A percentile compares a stretch with the other conserved stretches of the same genome.
Evolutionary conservation across 2,113 vertebrate genomes (phyloP).

Genomic region (Calyptommatus sinebrachiatus): DNA sequence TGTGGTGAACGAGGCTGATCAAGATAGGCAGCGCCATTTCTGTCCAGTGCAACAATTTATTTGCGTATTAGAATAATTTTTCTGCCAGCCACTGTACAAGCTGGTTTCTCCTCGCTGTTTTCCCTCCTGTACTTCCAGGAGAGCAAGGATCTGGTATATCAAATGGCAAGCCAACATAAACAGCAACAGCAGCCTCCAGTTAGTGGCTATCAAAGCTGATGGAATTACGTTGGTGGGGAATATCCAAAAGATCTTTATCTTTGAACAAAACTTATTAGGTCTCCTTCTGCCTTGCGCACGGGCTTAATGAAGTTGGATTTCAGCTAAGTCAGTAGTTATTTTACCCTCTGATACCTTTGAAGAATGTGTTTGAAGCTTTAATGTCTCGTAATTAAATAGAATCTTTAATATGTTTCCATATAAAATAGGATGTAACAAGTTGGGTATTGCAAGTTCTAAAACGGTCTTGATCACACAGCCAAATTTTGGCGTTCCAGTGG

Average conservation of each 20-base stretch:
- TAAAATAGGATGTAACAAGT: conserved; percentile 46
- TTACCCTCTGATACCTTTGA: conserved; percentile 54
- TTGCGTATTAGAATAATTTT: neutral
- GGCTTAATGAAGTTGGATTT: conserved; percentile 69
- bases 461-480: conserved; percentile 38
- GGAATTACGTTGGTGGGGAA: conserved; percentile 56
- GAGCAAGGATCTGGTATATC: conserved; percentile 23
- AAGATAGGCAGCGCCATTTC: neutral
- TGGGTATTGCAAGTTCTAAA: conserved; percentile 51
- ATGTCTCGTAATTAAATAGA: conserved; percentile 62
- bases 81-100: neutral
- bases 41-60: neutral
- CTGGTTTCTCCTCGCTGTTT: neutral
- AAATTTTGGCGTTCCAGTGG: conserved; percentile 19
- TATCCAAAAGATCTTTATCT: conserved; percentile 67
- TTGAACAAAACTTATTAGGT: conserved; percentile 70
- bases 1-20: neutral
- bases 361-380: conserved; percentile 61
- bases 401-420: conserved; percentile 60
- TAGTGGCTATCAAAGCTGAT: conserved; percentile 66
- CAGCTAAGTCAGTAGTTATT: conserved; percentile 59
- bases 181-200: conserved; percentile 54
- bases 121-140: conserved; percentile 6
- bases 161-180: conserved; percentile 47
- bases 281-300: conserved; percentile 62